Evolutionary conservation across 2,888 invertebrate species (phyloP).

Genomic region (Parnassius apollo): DNA sequence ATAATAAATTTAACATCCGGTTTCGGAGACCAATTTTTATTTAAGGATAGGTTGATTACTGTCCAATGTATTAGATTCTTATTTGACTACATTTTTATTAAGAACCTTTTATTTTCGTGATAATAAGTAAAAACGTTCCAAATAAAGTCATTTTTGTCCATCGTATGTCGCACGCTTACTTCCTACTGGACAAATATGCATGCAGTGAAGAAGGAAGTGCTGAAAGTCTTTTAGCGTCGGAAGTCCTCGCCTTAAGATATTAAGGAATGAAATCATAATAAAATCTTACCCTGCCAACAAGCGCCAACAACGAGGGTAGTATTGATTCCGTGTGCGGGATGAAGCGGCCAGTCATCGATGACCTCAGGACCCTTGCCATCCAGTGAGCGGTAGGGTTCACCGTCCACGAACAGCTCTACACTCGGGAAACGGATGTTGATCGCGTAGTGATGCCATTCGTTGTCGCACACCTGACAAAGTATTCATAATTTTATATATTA

Average conservation of each 20-base stretch:
- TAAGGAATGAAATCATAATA: not conserved
- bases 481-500: not conserved
- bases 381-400: slow-evolving; percentile 80
- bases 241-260: no score
- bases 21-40: not conserved
- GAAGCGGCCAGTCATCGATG: slow-evolving; percentile 99
- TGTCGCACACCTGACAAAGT: slow-evolving; percentile 90
- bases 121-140: no score
- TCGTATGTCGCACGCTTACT: no score
- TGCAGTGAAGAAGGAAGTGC: no score
- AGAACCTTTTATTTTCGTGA: no score
- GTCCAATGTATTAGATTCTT: no score
- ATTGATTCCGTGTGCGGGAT: slow-evolving; percentile 95
- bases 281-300: slow-evolving; percentile 93
- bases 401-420: slow-evolving; percentile 94
- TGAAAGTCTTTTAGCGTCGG: no score
- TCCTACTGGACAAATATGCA: no score
- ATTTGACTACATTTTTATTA: no score
- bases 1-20: not conserved
- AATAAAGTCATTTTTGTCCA: no score
- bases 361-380: slow-evolving; percentile 92
- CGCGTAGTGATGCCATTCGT: slow-evolving; percentile 99
- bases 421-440: slow-evolving; percentile 96
- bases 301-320: slow-evolving; percentile 97
- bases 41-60: not conserved